These are phyloP conservation scores for Selenia dentaria DNA, from an alignment of 2,888 invertebrate genomes.

Conservation along the genomic window DNA sequence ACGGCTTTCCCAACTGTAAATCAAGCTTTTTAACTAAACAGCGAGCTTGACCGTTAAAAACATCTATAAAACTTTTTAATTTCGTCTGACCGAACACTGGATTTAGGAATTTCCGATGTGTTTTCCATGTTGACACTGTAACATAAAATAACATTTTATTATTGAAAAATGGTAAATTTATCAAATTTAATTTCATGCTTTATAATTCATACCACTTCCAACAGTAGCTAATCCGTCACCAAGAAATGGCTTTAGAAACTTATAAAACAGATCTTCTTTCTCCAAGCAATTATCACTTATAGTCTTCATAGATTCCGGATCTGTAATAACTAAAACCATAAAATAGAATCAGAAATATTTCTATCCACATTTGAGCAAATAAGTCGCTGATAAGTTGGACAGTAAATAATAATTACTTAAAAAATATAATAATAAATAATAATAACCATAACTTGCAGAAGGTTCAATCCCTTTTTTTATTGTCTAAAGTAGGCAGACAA, in stretches of 20 bases:
- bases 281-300: not conserved
- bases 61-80: not conserved
- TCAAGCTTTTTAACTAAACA: conserved; percentile 14
- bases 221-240: not conserved
- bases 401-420: too few relatives aligned
- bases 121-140: not conserved
- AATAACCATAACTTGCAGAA: too few relatives aligned
- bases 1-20: conserved; percentile 30
- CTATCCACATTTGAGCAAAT: too few relatives aligned
- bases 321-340: not conserved
- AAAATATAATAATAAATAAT: too few relatives aligned
- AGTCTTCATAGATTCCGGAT: not conserved
- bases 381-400: too few relatives aligned
- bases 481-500: too few relatives aligned
- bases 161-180: too few relatives aligned
- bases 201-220: not conserved
- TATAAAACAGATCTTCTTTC: not conserved
- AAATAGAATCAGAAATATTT: too few relatives aligned
- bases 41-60: not conserved
- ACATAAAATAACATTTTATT: too few relatives aligned
- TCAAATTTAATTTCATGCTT: too few relatives aligned
- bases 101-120: not conserved
- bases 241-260: not conserved
- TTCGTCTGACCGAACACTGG: not conserved
- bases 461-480: too few relatives aligned